phyloP scores from a whole-genome alignment of 1,140 invertebrate species.

The Drosophila truncata region DNA sequence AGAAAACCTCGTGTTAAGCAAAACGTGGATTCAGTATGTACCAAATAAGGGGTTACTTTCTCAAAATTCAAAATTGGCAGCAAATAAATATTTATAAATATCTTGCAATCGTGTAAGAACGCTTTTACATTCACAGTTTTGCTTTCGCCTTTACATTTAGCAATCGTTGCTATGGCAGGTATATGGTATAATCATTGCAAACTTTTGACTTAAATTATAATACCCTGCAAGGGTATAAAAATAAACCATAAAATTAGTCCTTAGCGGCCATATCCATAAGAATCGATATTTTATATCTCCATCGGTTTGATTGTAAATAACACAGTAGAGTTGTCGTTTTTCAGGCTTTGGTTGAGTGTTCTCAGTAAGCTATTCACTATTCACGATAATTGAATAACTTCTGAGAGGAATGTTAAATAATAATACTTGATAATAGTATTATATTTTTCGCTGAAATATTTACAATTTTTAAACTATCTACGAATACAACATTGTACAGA shows the following conservation, averaged over 20 bases:
- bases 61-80: no score
- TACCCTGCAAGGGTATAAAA: neutral
- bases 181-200: no score
- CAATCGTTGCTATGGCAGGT: no score
- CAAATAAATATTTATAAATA: no score
- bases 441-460: neutral
- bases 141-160: no score
- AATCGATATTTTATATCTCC: neutral
- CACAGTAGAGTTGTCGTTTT: no score
- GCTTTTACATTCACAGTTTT: no score
- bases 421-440: neutral
- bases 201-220: no score
- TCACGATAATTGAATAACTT: neutral
- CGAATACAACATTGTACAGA: neutral
- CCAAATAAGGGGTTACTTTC: no score
- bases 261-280: neutral
- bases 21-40: no score
- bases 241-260: neutral
- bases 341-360: neutral
- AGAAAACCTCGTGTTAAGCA: no score
- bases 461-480: neutral
- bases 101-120: no score
- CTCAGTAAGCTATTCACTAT: neutral
- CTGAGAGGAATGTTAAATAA: neutral
- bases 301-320: neutral